These are phyloP conservation scores for Dioctria rufipes DNA, from an alignment of 2,888 invertebrate species.

Conservation along the genomic window DNA sequence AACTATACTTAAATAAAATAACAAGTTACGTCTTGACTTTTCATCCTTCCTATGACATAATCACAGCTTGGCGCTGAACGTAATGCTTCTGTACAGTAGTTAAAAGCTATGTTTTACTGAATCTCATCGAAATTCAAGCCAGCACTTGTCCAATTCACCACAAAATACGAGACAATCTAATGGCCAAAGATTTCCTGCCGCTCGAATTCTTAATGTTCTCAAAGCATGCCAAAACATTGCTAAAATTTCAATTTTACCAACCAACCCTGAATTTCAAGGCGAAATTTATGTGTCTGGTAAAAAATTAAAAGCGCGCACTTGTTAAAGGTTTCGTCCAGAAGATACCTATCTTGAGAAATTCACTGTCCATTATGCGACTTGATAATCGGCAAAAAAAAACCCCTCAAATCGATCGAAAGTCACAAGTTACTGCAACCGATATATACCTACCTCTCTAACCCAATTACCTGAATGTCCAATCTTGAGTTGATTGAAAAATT, in stretches of 20 bases:
- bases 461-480: slow-evolving; percentile 35
- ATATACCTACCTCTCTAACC: slow-evolving; percentile 3
- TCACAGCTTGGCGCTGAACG: background rate
- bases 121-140: slow-evolving; percentile 27
- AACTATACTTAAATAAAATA: background rate
- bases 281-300: slow-evolving; percentile 46
- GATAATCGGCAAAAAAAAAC: slow-evolving; percentile 8
- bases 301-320: slow-evolving; percentile 27
- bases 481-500: slow-evolving; percentile 42
- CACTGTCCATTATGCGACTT: slow-evolving; percentile 30
- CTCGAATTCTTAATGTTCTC: slow-evolving; percentile 28
- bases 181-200: slow-evolving; percentile 20
- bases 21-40: background rate
- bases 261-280: background rate
- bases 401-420: background rate
- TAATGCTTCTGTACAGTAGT: slow-evolving; percentile 17
- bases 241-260: slow-evolving; percentile 40
- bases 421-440: slow-evolving; percentile 33
- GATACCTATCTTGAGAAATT: slow-evolving; percentile 23
- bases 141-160: slow-evolving; percentile 4
- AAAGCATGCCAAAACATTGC: slow-evolving; percentile 39
- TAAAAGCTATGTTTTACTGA: slow-evolving; percentile 37
- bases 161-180: slow-evolving; percentile 5
- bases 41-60: slow-evolving; percentile 25
- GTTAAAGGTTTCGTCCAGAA: background rate